Base-by-base conservation (phyloP, 2,888 invertebrate genomes). In the Diadegma fenestrale region DNA sequence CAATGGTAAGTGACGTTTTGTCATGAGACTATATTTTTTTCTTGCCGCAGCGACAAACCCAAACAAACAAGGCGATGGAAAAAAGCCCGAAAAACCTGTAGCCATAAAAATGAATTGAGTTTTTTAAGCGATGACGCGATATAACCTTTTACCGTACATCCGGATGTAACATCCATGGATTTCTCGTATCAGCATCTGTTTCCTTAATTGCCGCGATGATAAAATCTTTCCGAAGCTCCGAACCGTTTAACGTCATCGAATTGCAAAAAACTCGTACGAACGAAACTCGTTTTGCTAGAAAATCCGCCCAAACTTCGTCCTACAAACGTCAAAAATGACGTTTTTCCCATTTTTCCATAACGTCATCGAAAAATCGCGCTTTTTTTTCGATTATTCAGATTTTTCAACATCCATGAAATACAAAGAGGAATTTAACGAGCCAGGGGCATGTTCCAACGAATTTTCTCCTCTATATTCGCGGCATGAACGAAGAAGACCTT, bases 401-500 rank as follows among this genome's bases (percentile, higher is more conserved):
- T 26, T 45, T 26, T 17, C 43, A 68, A 61, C 43, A 72, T 80
- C 82, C 45, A 85, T 85, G 85, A 73, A 68, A 54, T n/a, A 54
- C 72, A 63, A n/a, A 30, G 51, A 22, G 61, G 33, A 33, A 12
- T 63, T 12, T 17, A 69, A 17, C 0, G 45, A 33, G 30, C n/a
- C 63, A 37, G 63, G 68, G 86, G 80, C 37, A 86, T 86, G 86
- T 83, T 83, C 22, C 41, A 63, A 68, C 71, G 26, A 75, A 43
- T 78, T 22, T 58, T 48, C 54, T 69, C 19, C 61, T 80, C 72
- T 78, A 84, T 77, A 69, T 37, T 78, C 77, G 95, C 95, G 95
- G 95, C 94, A 95, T 95, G 95, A 95, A 95, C 94, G 97, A 97
- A 95, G 97, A 97, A 94, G 97, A 97, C 94, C 96, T 98, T 94